phyloP scores from a whole-genome alignment of 2,113 vertebrate genomes.

The Cryptotis parvus region DNA sequence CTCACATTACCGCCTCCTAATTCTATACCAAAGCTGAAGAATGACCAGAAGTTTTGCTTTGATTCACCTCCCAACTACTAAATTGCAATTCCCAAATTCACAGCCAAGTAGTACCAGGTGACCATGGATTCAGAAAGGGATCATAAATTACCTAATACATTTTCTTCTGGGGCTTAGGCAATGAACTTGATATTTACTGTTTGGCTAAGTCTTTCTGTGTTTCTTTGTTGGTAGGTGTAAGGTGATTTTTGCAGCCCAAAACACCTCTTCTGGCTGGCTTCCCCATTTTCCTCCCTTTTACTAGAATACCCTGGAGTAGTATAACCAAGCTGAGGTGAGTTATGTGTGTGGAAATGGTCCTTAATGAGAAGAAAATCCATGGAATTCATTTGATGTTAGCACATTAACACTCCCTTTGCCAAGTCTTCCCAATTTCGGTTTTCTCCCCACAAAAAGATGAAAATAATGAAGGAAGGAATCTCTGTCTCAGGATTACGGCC shows the following conservation, averaged over 20 bases:
- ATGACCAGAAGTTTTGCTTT: constrained; percentile 52
- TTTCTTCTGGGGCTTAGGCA: constrained; percentile 77
- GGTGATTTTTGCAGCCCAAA: constrained; percentile 87
- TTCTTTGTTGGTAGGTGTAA: constrained; percentile 88
- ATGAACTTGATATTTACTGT: constrained; percentile 85
- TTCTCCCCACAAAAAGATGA: constrained; percentile 65
- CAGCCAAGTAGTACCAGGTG: constrained; percentile 70
- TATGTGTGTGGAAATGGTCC: constrained; percentile 85
- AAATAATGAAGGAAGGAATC: constrained; percentile 18
- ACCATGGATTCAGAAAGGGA: constrained; percentile 77
- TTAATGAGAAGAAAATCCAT: constrained; percentile 88
- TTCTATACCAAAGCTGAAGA: constrained; percentile 38
- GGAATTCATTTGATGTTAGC: constrained; percentile 90
- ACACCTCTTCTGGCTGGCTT: constrained; percentile 87
- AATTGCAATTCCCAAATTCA: constrained; percentile 64
- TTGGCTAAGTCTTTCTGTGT: constrained; percentile 84
- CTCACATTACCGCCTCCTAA: not conserved
- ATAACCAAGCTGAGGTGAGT: constrained; percentile 88
- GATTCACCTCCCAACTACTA: constrained; percentile 61
- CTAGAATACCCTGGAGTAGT: constrained; percentile 88
- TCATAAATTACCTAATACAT: constrained; percentile 80
- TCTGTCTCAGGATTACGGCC: constrained; percentile 62
- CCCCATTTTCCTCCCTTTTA: constrained; percentile 83
- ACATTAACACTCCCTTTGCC: constrained; percentile 87
- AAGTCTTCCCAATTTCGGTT: constrained; percentile 83